Conservation (phyloP, 2,113 vertebrate genomes). For the Meleagris gallopavo region DNA sequence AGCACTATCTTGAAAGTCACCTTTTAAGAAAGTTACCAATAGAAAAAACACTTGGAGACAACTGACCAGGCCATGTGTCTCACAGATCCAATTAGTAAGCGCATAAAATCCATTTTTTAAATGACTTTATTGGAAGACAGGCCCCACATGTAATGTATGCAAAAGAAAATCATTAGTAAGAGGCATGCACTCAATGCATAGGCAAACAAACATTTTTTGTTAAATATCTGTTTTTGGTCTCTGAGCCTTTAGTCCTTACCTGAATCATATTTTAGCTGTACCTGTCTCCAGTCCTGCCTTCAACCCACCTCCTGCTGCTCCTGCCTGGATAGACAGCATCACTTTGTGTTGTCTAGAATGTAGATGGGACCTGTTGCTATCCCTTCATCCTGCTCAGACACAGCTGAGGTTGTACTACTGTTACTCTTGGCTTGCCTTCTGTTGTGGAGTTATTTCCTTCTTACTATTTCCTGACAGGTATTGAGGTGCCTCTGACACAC, state of each 20-base stretch:
- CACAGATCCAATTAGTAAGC: not conserved
- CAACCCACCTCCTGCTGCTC: not conserved
- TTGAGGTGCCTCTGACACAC: not conserved
- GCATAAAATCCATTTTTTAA: not conserved
- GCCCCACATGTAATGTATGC: fast-evolving
- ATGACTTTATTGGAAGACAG: not conserved
- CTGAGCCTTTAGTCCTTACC: not conserved
- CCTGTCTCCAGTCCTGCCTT: not conserved
- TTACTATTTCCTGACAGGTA: not conserved
- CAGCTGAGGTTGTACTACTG: not conserved
- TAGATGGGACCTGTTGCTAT: not conserved
- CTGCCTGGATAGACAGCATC: fast-evolving
- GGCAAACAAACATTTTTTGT: not conserved
- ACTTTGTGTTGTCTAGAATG: not conserved
- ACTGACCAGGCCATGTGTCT: not conserved
- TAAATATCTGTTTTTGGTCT: not conserved
- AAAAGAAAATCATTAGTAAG: not conserved
- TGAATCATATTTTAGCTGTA: fast-evolving
- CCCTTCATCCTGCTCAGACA: not conserved
- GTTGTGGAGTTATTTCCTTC: not conserved
- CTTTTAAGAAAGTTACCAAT: not conserved
- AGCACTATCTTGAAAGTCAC: not conserved
- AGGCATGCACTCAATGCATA: not conserved
- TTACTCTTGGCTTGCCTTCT: not conserved
- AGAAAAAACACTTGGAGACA: not conserved